phyloP scores from a whole-genome alignment of 2,888 invertebrate species.

The Limnephilus rhombicus region DNA sequence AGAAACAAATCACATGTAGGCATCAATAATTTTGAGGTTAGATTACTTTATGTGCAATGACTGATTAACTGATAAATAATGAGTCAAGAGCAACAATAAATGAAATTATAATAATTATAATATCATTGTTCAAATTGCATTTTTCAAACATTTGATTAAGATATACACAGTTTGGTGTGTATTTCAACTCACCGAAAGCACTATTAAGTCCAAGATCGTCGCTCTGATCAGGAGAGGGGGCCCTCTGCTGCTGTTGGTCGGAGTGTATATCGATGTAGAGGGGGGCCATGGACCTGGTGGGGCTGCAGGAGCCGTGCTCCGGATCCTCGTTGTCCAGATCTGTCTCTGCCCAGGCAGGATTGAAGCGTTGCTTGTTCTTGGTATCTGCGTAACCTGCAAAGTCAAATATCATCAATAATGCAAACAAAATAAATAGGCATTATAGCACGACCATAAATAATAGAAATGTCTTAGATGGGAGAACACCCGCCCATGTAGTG shows the following conservation, averaged over 20 bases:
- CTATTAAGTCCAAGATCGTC: constrained; percentile 73
- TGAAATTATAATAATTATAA: no score
- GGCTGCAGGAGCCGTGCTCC: constrained; percentile 80
- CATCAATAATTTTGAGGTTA: constrained; percentile 27
- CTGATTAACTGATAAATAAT: no score
- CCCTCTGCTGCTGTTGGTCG: constrained; percentile 68
- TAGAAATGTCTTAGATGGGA: no score
- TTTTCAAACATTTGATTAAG: background rate
- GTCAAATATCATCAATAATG: background rate
- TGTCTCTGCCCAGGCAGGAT: constrained; percentile 91
- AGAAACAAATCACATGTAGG: constrained; percentile 65
- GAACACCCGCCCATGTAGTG: no score
- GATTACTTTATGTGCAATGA: background rate
- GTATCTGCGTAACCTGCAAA: constrained; percentile 39
- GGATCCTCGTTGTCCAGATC: constrained; percentile 89
- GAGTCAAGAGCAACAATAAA: no score
- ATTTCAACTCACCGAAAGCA: constrained; percentile 61
- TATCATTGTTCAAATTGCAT: no score
- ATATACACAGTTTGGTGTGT: background rate
- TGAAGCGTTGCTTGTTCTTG: constrained; percentile 78
- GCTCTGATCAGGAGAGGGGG: constrained; percentile 71
- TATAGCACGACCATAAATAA: background rate
- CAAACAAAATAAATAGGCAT: background rate
- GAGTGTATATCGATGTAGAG: constrained; percentile 82
- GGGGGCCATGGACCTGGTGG: constrained; percentile 74